Evolutionary conservation across 2,888 invertebrate genomes (phyloP), one percentile per base, ranked within the genome.

Genomic region (Pseudoips prasinana): DNA sequence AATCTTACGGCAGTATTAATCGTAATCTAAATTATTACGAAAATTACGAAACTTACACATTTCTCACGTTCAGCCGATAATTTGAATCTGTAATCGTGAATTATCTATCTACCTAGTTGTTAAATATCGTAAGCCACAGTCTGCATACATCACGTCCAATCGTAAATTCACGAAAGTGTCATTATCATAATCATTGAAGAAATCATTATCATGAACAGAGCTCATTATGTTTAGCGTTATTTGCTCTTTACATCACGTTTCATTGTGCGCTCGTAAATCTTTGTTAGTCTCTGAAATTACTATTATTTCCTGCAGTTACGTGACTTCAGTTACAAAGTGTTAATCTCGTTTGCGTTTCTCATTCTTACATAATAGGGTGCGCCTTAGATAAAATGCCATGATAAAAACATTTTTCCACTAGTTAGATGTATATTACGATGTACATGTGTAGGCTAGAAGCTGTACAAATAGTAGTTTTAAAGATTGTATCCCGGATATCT

Each of bases 221-320:
- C 41, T 56, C 59, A 63, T 59, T 52, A 55, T 43, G 46, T 53
- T 52, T 52, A 56, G 56, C 58, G 56, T 64, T 58, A 59, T 61
- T 57, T 55, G 56, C 53, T 53, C 50, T 59, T 46, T 51, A 50
- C 55, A 53, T 66, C 64, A 60, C 61, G 55, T 63, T 64, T 58
- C 62, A 63, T 51, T 46, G 46, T 48, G 55, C 43, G 56, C 55
- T 56, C 40, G 46, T 52, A 43, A 45, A 54, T 58, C 58, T 54
- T 57, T 41, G 33, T 38, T 51, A 45, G 44, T 31, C 33, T 46
- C 11, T 48, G 37, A 51, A 52, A 50, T 58, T 43, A 53, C 45
- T 50, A 55, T 59, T 62, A 55, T 59, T 61, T 59, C 44, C 40
- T 45, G 22, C 28, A 45, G 41, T 58, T 53, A 65, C 63, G 58